Conservation (phyloP, 64 coral and sea anemone species). For the Montipora sp. region DNA sequence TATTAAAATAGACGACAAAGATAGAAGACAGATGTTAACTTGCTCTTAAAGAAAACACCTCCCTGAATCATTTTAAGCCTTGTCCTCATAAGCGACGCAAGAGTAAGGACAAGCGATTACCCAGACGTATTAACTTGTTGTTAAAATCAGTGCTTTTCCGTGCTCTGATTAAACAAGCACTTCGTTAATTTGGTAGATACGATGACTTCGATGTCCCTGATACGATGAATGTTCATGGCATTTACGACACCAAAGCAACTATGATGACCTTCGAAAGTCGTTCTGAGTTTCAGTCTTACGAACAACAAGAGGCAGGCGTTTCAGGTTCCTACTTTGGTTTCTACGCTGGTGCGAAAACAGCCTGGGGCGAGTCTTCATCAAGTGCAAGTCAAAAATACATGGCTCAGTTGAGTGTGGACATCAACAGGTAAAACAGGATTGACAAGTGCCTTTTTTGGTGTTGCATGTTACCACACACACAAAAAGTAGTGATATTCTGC, state of each 20-base stretch:
- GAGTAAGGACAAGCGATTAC: no score
- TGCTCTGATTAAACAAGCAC: neutral
- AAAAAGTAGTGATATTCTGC: no score
- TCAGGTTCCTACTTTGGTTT: conserved; percentile 54
- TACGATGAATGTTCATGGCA: conserved; percentile 62
- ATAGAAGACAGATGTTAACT: no score
- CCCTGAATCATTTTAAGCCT: no score
- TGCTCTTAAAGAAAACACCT: no score
- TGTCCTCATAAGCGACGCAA: no score
- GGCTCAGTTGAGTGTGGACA: conserved; percentile 11
- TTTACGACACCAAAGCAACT: conserved; percentile 45
- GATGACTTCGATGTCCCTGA: conserved; percentile 54
- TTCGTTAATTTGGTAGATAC: conserved; percentile 19
- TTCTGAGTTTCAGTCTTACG: conserved; percentile 9
- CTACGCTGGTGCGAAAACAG: conserved; percentile 28
- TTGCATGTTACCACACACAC: no score
- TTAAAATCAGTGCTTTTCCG: no score
- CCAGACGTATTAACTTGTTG: no score
- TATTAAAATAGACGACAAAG: no score
- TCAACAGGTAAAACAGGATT: conserved; percentile 16
- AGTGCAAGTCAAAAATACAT: conserved; percentile 23
- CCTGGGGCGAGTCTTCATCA: conserved; percentile 26
- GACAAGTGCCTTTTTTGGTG: neutral
- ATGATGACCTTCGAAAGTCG: conserved; percentile 40
- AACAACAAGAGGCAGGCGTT: conserved; percentile 37